A percentile compares a stretch with the other conserved stretches of the same genome.
Evolutionary conservation across 2,797 vertebrate genomes (phyloP).

Genomic region (Borostomias antarcticus): DNA sequence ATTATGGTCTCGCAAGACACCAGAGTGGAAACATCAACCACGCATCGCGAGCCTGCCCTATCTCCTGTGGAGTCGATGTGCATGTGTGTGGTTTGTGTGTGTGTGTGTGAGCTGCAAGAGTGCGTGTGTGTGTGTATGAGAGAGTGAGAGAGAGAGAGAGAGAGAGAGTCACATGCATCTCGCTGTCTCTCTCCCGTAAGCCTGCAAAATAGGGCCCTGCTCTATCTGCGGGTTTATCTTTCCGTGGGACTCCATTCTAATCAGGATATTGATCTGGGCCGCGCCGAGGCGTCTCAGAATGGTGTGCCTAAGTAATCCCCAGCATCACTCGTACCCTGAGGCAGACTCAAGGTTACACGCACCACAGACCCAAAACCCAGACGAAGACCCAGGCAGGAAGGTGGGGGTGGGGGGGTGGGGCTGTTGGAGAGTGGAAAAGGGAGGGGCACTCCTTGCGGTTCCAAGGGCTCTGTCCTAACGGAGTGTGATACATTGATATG

Average conservation of each 20-base stretch:
- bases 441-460: too few species aligned
- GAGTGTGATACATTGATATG: too few species aligned
- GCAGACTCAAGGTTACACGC: constrained; percentile 66
- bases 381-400: too few species aligned
- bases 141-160: too few species aligned
- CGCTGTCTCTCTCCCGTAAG: constrained; percentile 41
- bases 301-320: constrained; percentile 70
- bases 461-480: too few species aligned
- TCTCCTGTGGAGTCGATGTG: neutral
- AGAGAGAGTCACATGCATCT: neutral
- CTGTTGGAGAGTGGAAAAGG: too few species aligned
- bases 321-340: constrained; percentile 69
- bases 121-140: constrained; percentile 8
- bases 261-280: constrained; percentile 76
- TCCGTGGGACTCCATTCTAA: constrained; percentile 62
- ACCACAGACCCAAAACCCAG: neutral
- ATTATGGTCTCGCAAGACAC: constrained; percentile 11
- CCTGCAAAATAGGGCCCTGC: constrained; percentile 64
- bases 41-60: neutral
- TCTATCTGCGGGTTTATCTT: constrained; percentile 73
- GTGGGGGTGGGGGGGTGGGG: too few species aligned
- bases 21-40: neutral
- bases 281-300: constrained; percentile 42
- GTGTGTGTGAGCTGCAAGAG: too few species aligned
- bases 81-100: constrained; percentile 1